Conservation (phyloP, 2,888 invertebrate species). For the Ectemnius lituratus region DNA sequence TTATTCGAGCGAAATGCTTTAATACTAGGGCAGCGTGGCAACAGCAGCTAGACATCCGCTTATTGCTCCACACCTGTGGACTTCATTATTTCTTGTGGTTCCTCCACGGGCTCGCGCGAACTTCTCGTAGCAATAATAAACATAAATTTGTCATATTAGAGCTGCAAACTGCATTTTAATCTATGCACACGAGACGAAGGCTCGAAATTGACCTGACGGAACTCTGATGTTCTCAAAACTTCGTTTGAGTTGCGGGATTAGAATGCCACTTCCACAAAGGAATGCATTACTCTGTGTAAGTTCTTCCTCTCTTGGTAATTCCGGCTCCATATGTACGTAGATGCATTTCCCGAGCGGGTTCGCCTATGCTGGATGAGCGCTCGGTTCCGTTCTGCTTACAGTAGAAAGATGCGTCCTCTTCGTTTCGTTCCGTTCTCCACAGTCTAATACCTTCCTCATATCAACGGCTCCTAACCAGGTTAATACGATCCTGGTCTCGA, state of each 20-base stretch:
- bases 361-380: constrained; percentile 69
- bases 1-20: constrained; percentile 16
- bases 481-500: constrained; percentile 70
- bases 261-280: neutral
- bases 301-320: neutral
- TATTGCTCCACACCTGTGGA: constrained; percentile 39
- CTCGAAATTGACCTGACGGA: neutral
- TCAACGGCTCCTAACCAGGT: constrained; percentile 74
- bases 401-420: constrained; percentile 65
- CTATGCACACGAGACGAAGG: neutral
- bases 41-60: constrained; percentile 19
- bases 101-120: constrained; percentile 21
- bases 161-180: neutral
- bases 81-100: constrained; percentile 46
- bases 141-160: constrained; percentile 21
- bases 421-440: constrained; percentile 73
- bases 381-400: constrained; percentile 77
- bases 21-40: constrained; percentile 19
- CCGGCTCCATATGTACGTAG: constrained; percentile 74
- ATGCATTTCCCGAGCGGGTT: constrained; percentile 75
- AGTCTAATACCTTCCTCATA: constrained; percentile 75
- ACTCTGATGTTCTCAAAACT: neutral
- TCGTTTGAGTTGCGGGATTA: neutral
- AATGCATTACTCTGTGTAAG: neutral
- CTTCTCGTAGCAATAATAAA: constrained; percentile 31